Conservation (phyloP, 2,113 vertebrate genomes). For the Nothobranchius kuhntae region DNA sequence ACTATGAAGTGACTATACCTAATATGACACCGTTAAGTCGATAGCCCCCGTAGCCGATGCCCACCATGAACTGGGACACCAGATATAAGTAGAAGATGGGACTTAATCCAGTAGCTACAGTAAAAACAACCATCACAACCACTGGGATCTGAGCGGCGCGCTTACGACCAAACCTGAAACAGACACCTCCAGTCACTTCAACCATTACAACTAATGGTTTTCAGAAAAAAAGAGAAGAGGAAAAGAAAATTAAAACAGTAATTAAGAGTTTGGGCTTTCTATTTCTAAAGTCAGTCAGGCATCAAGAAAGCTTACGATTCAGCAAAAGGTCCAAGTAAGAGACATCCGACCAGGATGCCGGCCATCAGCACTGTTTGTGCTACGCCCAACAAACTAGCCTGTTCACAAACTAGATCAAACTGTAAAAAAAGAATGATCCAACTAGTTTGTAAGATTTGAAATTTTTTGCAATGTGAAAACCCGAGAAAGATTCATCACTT, state of each 20-base stretch:
- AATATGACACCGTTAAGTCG: slow-evolving; percentile 65
- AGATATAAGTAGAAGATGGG: slow-evolving; percentile 61
- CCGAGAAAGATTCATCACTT: slow-evolving; percentile 24
- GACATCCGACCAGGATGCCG: slow-evolving; percentile 60
- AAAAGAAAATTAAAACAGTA: no score
- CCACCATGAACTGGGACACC: slow-evolving; percentile 58
- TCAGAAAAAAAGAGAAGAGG: no score
- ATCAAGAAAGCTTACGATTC: slow-evolving; percentile 62
- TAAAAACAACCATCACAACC: slow-evolving; percentile 55
- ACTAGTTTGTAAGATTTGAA: neutral
- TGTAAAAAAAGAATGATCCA: slow-evolving; percentile 17
- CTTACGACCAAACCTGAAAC: slow-evolving; percentile 66
- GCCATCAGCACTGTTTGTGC: slow-evolving; percentile 63
- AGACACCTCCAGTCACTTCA: neutral
- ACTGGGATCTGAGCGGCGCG: slow-evolving; percentile 63
- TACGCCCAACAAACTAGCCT: slow-evolving; percentile 46
- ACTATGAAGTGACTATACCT: slow-evolving; percentile 38
- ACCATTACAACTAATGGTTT: neutral
- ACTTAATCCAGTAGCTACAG: slow-evolving; percentile 48
- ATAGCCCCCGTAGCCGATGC: slow-evolving; percentile 68
- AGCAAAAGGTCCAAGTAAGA: slow-evolving; percentile 72
- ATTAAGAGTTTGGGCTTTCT: neutral
- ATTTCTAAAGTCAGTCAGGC: neutral
- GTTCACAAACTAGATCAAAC: slow-evolving; percentile 73
- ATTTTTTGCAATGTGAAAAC: neutral